These are phyloP conservation scores for Myotis davidii DNA, from an alignment of 2,113 vertebrate genomes.

Conservation along the genomic window DNA sequence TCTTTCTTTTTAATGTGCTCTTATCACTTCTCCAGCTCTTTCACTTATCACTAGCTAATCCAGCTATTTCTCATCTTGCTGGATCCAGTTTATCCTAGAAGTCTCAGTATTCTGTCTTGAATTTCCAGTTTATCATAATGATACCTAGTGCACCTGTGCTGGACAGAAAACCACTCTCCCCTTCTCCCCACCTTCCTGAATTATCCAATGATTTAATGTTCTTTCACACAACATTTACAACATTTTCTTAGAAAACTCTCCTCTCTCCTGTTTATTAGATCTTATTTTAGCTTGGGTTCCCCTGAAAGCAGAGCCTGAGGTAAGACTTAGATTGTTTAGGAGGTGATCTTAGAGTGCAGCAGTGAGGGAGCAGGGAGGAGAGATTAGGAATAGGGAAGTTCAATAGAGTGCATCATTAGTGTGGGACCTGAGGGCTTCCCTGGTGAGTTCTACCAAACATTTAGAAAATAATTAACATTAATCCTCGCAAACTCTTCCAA, in stretches of 20 bases:
- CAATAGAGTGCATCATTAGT: not conserved
- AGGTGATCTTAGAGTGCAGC: not conserved
- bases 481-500: not conserved
- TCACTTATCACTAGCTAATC: not conserved
- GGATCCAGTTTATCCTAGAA: not conserved
- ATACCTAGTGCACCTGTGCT: not conserved
- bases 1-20: not conserved
- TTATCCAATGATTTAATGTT: not conserved
- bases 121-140: not conserved
- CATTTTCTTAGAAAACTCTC: not conserved
- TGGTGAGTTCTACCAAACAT: not conserved
- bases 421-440: not conserved
- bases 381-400: not conserved
- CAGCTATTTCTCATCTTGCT: not conserved
- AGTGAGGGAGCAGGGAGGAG: not conserved
- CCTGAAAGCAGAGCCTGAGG: not conserved
- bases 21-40: not conserved
- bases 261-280: not conserved
- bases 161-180: not conserved
- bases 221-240: not conserved
- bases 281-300: not conserved
- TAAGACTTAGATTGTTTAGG: not conserved
- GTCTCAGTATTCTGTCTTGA: not conserved
- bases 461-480: not conserved
- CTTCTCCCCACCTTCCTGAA: not conserved